Percentiles rank a stretch among this genome's conserved stretches.
phyloP scores from a whole-genome alignment of 2,113 vertebrate genomes.

The Gracilinanus agilis region DNA sequence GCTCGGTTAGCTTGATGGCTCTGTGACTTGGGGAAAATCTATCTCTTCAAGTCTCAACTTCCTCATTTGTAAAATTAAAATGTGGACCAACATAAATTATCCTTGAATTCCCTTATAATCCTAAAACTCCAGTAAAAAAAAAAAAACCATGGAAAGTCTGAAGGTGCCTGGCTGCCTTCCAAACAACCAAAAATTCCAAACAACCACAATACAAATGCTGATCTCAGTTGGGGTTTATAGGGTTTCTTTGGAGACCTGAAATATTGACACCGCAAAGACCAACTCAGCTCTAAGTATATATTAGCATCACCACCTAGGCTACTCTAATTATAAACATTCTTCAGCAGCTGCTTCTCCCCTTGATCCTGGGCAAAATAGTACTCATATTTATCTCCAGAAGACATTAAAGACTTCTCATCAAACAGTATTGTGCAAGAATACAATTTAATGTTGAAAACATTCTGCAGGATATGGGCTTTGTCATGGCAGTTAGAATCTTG shows the following conservation, averaged over 20 bases:
- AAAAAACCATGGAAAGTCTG: background rate
- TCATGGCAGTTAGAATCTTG: background rate
- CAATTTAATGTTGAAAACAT: background rate
- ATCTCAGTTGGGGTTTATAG: background rate
- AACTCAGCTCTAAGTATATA: background rate
- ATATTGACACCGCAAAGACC: background rate
- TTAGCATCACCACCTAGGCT: background rate
- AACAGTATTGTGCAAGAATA: conserved; percentile 37
- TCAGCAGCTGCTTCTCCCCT: background rate
- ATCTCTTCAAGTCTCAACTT: background rate
- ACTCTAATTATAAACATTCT: background rate
- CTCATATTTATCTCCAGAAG: background rate
- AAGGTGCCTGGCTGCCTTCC: background rate
- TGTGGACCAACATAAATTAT: background rate
- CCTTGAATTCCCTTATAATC: background rate
- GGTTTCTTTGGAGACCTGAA: conserved; percentile 11
- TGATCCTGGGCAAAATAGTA: conserved; percentile 17
- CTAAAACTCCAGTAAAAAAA: background rate
- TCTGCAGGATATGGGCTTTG: background rate
- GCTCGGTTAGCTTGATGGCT: background rate
- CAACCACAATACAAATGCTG: background rate
- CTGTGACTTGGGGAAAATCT: background rate
- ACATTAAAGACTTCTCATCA: conserved; percentile 18
- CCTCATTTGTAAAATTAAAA: background rate
- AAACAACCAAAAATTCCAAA: background rate